phyloP scores from a whole-genome alignment of 2,113 vertebrate species.

The Hirundichthys speculiger region DNA sequence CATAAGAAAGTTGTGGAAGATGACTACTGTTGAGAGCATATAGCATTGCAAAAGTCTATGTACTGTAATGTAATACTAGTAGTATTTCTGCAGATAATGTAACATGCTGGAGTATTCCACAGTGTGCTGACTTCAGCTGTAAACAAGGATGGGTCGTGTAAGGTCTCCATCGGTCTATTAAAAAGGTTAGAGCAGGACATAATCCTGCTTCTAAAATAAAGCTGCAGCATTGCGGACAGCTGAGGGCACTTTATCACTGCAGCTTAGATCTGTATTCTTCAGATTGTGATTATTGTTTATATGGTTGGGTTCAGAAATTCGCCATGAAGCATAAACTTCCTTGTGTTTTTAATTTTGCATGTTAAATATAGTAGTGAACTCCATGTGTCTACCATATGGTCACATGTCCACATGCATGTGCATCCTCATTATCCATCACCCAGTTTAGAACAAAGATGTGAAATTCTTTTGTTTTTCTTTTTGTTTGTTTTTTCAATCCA shows the following conservation, averaged over 20 bases:
- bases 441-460: conserved; percentile 17
- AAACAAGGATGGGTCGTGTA: conserved; percentile 45
- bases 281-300: conserved; percentile 17
- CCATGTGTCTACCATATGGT: conserved; percentile 36
- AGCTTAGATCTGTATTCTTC: conserved; percentile 38
- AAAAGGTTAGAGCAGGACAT: conserved; percentile 54
- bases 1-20: not conserved
- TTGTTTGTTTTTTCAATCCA: no score
- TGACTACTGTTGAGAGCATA: not conserved
- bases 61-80: not conserved
- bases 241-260: conserved; percentile 40
- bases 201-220: conserved; percentile 50
- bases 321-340: conserved; percentile 1
- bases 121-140: conserved; percentile 16
- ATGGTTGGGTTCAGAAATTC: conserved; percentile 15
- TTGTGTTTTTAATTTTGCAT: conserved; percentile 27
- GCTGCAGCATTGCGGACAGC: conserved; percentile 30
- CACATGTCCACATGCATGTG: conserved; percentile 29
- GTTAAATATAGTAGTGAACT: conserved; percentile 29
- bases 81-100: conserved; percentile 3
- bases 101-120: conserved; percentile 23
- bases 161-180: conserved; percentile 42
- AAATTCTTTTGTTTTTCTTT: not conserved
- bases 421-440: not conserved
- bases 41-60: not conserved